Evolutionary conservation across 92 coral and sea anemone genomes (phyloP), one percentile per base, ranked within the genome.

Genomic region (Phenganax marumi): DNA sequence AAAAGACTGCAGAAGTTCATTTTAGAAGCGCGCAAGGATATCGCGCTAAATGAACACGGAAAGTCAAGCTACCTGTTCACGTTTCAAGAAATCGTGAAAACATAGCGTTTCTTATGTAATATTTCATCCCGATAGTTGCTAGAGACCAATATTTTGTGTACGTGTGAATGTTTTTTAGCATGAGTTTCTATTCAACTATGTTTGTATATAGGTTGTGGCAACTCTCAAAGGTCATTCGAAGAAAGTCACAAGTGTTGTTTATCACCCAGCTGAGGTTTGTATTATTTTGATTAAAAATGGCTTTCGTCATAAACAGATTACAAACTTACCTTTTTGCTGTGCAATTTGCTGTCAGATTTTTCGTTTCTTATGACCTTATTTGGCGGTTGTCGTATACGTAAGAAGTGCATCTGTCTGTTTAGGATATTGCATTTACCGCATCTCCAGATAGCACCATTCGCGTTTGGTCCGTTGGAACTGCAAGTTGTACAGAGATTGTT

Each of bases 161-260:
- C 43, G 43, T 33, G 43, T 33, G 5, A 33, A 33, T 33, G 43
- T 5, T 33, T 33, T 33, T 33, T 33, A 5, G 43, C 3, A 1
- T 33, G 43, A 33, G 43, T 33, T 56, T 14, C 2, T 18, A 63
- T 24, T 53, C 0, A 39, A 0, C 8, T 33, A 52, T 68, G 22
- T 16, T 48, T 65, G 21, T 50, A 57, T 73, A 2, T 81, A 96
- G 99, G 89, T 96, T 86, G 89, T 96, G 84, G 97, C 99, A 12
- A 96, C 99, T 57, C 97, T 96, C 66, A 92, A 90, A 87, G 99
- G 99, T 49, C 99, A 96, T 77, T 84, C 93, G 55, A 96, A 96
- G 89, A 96, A 96, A 79, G 91, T 96, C 68, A 96, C 97, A 19
- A 96, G 93, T 89, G 99, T 96, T 73, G 87, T 96, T 33, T 96